Evolutionary conservation across 2,113 vertebrate genomes (phyloP).

Genomic region (Tylochromis polylepis): DNA sequence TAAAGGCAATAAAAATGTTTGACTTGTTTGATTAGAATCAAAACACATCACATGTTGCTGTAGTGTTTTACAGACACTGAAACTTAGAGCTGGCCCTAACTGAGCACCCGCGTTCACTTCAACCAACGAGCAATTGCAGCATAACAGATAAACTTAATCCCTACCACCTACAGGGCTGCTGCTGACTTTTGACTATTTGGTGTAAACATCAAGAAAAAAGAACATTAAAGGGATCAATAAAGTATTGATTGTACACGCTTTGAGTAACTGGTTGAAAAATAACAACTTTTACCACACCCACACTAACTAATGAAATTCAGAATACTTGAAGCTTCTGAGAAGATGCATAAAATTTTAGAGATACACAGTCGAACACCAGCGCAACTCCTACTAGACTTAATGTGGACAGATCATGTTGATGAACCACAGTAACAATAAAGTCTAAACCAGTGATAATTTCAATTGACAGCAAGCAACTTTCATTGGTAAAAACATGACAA

Average conservation of each 20-base stretch:
- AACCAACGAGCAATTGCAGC: neutral
- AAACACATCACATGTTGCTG: neutral
- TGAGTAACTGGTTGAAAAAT: neutral
- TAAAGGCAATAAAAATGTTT: neutral
- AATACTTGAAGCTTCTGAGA: neutral
- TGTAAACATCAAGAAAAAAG: neutral
- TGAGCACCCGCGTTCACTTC: neutral
- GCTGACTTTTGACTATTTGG: constrained; percentile 1
- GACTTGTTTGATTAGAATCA: neutral
- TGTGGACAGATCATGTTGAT: neutral
- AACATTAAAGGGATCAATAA: neutral
- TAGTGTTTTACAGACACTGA: neutral
- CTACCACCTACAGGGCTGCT: neutral
- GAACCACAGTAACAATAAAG: neutral
- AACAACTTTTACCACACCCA: neutral
- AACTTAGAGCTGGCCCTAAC: neutral
- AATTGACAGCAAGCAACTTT: neutral
- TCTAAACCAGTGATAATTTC: neutral
- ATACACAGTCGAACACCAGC: neutral
- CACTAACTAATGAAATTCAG: neutral
- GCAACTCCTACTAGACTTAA: neutral
- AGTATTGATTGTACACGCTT: neutral
- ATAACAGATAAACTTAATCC: neutral
- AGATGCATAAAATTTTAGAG: neutral
- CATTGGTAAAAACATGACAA: neutral